phyloP scores from a whole-genome alignment of 2,797 vertebrate species.

The Danio albolineatus region DNA sequence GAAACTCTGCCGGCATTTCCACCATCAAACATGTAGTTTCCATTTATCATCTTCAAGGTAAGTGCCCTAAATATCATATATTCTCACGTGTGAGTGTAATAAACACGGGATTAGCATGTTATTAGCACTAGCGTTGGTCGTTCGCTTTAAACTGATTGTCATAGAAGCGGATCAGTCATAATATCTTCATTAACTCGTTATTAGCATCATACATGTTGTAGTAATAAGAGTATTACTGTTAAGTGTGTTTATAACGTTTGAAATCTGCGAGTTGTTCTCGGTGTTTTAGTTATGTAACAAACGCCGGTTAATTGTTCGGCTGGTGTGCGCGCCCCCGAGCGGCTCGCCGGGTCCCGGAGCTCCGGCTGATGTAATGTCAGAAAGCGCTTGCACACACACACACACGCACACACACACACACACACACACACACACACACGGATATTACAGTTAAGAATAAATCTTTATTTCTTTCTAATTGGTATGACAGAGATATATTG shows the following conservation, averaged over 20 bases:
- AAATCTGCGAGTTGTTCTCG: neutral
- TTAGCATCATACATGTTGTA: neutral
- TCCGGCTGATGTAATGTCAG: constrained; percentile 39
- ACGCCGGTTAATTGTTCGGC: neutral
- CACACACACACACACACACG: too few relatives aligned
- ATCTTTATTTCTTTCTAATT: too few relatives aligned
- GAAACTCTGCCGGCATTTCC: constrained; percentile 75
- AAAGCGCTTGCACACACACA: neutral
- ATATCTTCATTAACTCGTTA: neutral
- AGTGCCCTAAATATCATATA: constrained; percentile 37
- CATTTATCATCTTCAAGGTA: constrained; percentile 83
- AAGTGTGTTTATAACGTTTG: too few relatives aligned
- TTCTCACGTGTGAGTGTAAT: neutral
- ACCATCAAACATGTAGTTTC: constrained; percentile 75
- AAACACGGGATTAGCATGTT: neutral
- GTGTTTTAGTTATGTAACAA: constrained; percentile 26
- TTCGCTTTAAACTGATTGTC: neutral
- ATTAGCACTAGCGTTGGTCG: neutral
- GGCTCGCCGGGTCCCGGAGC: neutral
- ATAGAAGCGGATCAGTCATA: neutral
- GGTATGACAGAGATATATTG: too few relatives aligned
- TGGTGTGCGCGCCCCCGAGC: neutral
- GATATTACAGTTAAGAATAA: too few relatives aligned
- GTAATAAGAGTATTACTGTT: neutral
- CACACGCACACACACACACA: too few relatives aligned